These are phyloP conservation scores for Nymphalis urticae DNA, from an alignment of 2,888 invertebrate species.

Conservation along the genomic window DNA sequence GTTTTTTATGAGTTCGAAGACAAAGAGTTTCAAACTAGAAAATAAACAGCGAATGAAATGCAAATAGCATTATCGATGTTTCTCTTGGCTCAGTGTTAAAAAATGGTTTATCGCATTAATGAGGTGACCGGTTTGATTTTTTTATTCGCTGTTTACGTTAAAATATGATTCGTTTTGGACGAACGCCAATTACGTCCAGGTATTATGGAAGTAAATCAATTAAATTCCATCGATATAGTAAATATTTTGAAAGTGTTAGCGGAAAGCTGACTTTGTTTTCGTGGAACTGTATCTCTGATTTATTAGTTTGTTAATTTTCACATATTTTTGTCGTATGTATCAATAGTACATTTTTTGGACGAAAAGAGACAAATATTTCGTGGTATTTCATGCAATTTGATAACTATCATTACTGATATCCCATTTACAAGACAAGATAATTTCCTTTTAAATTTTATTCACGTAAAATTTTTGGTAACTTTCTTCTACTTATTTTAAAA, in stretches of 20 bases:
- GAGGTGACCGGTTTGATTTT: slow-evolving; percentile 1
- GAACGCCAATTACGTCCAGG: slow-evolving; percentile 5
- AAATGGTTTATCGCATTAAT: slow-evolving; percentile 15
- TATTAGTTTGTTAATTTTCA: too few relatives aligned
- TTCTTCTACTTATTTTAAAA: too few relatives aligned
- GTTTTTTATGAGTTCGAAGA: slow-evolving; percentile 6
- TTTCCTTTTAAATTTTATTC: too few relatives aligned
- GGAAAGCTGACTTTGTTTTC: not conserved
- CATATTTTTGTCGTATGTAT: too few relatives aligned
- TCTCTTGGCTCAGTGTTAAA: slow-evolving; percentile 16
- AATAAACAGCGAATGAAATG: slow-evolving; percentile 12
- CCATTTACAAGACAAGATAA: too few relatives aligned
- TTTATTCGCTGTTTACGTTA: not conserved
- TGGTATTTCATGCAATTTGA: too few relatives aligned
- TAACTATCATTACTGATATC: too few relatives aligned
- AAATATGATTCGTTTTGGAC: slow-evolving; percentile 13
- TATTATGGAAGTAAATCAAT: not conserved
- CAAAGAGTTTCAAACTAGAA: not conserved
- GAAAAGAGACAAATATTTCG: too few relatives aligned
- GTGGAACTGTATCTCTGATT: not conserved
- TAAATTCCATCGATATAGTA: not conserved
- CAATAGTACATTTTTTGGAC: too few relatives aligned
- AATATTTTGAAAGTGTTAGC: slow-evolving; percentile 1
- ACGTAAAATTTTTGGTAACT: too few relatives aligned
- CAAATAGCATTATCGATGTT: slow-evolving; percentile 9